phyloP scores from a whole-genome alignment of 2,113 vertebrate species.

The Puffinus mauretanicus region DNA sequence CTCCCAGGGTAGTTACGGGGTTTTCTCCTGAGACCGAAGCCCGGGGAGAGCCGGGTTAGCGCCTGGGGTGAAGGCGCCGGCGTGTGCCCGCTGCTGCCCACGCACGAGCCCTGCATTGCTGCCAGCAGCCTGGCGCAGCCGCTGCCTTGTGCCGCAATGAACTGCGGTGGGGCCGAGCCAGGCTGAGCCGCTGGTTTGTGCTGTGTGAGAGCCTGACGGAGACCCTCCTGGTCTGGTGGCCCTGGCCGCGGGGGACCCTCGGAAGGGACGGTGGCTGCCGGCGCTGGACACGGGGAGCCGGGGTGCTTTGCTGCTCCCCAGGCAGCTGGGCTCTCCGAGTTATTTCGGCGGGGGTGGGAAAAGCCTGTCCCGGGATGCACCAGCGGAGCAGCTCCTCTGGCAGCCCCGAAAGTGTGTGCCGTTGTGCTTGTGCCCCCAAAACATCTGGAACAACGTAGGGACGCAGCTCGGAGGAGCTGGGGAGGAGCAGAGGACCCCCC shows the following conservation, averaged over 20 bases:
- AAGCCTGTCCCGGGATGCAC: not conserved
- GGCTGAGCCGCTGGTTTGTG: not conserved
- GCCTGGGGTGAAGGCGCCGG: not conserved
- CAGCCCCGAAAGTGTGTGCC: accelerated
- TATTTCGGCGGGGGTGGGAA: not conserved
- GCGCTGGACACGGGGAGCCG: accelerated
- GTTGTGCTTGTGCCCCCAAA: not conserved
- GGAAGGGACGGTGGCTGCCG: not conserved
- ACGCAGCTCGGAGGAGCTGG: not conserved
- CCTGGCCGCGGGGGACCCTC: accelerated
- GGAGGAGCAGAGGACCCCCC: not conserved
- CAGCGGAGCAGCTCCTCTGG: not conserved
- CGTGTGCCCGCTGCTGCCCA: not conserved
- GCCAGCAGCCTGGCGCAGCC: not conserved
- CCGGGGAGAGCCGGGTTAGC: not conserved
- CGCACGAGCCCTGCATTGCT: accelerated
- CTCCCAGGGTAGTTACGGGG: not conserved
- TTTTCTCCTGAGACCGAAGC: not conserved
- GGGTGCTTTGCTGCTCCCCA: not conserved
- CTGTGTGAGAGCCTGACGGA: not conserved
- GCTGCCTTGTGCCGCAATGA: not conserved
- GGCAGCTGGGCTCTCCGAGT: not conserved
- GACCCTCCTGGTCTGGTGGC: not conserved
- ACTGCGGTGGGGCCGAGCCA: not conserved
- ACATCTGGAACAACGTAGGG: not conserved